Conservation (phyloP, 2,113 vertebrate species). For the Ornithorhynchus anatinus region DNA sequence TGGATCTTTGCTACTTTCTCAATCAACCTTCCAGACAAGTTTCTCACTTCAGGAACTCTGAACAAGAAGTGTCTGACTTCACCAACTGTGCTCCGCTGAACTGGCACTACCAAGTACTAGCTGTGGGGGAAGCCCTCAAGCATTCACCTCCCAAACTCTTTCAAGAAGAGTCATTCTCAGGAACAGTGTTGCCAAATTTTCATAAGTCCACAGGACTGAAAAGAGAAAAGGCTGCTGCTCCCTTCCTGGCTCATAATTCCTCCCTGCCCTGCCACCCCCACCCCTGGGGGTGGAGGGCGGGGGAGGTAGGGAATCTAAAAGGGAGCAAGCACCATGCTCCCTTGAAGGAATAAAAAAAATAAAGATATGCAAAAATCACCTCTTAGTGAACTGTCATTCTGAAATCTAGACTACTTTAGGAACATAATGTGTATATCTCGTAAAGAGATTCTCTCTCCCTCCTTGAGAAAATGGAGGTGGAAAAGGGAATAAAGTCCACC, state of each 20-base stretch:
- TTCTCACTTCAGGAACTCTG: conserved; percentile 15
- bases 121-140: conserved; percentile 8
- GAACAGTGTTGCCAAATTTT: conserved; percentile 26
- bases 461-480: too few relatives aligned
- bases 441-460: too few relatives aligned
- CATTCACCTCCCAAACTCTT: not conserved
- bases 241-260: too few relatives aligned
- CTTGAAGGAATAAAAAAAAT: not conserved
- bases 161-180: conserved; percentile 19
- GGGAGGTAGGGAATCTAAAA: too few relatives aligned
- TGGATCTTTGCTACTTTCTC: conserved; percentile 7
- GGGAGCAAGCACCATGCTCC: too few relatives aligned
- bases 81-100: not conserved
- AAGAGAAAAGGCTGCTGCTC: too few relatives aligned
- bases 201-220: conserved; percentile 21
- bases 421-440: too few relatives aligned
- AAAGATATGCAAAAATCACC: not conserved
- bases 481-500: too few relatives aligned
- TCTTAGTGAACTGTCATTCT: too few relatives aligned
- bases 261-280: too few relatives aligned
- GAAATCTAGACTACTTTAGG: too few relatives aligned
- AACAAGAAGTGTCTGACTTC: conserved; percentile 39
- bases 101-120: conserved; percentile 44
- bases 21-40: not conserved
- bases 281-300: too few relatives aligned